Conservation (phyloP, 2,888 invertebrate species). For the Flabesymbios commensalis region DNA sequence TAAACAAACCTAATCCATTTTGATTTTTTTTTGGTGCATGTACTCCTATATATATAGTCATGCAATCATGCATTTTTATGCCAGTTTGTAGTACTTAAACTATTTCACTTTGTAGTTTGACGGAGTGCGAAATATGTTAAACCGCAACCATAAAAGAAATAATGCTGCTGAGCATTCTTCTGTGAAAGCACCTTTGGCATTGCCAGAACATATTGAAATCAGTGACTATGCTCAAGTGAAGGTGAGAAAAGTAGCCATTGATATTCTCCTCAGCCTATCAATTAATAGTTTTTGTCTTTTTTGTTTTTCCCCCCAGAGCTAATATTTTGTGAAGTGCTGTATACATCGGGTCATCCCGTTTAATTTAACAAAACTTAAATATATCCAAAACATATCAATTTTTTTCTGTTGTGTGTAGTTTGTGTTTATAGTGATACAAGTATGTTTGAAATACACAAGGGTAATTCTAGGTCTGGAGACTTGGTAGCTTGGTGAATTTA, state of each 20-base stretch:
- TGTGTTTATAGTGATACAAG: too few relatives aligned
- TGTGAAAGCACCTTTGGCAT: constrained; percentile 77
- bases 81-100: too few relatives aligned
- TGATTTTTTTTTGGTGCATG: too few relatives aligned
- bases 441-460: too few relatives aligned
- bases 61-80: too few relatives aligned
- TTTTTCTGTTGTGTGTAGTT: background rate
- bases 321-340: background rate
- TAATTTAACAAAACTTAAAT: background rate
- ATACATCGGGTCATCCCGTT: background rate
- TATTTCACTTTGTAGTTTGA: too few relatives aligned
- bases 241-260: constrained; percentile 40
- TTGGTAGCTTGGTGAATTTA: too few relatives aligned
- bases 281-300: constrained; percentile 4
- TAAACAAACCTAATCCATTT: too few relatives aligned
- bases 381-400: background rate
- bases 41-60: too few relatives aligned
- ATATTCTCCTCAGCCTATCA: background rate
- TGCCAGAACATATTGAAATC: constrained; percentile 77
- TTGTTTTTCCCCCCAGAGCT: too few relatives aligned
- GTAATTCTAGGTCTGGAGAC: too few relatives aligned
- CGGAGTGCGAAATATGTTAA: constrained; percentile 82
- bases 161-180: constrained; percentile 65
- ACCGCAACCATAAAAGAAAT: constrained; percentile 48
- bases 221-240: constrained; percentile 73